These are phyloP conservation scores for Melanotaenia duboulayi DNA, from an alignment of 2,113 vertebrate species.

Conservation along the genomic window DNA sequence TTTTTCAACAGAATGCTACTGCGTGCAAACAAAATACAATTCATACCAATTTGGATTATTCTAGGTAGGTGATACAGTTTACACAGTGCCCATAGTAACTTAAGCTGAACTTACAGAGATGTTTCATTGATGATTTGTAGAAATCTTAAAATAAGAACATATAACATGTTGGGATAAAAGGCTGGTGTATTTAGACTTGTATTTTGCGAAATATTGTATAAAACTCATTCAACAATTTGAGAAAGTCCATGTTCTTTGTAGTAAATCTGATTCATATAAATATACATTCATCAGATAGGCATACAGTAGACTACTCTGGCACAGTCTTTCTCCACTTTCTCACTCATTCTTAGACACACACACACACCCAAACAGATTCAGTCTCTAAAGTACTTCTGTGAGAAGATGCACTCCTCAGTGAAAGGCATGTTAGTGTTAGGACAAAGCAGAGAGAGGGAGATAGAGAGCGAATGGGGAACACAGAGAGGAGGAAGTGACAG, in stretches of 20 bases:
- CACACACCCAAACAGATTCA: conserved; percentile 29
- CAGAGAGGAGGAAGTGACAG: conserved; percentile 62
- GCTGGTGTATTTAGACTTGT: too few species aligned
- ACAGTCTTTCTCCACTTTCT: conserved; percentile 2
- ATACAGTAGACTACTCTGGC: neutral
- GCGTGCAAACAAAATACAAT: too few species aligned
- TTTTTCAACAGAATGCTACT: too few species aligned
- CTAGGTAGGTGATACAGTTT: too few species aligned
- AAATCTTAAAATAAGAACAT: too few species aligned
- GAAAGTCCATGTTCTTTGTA: conserved; percentile 5
- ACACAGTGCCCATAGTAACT: too few species aligned
- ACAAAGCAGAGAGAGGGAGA: conserved; percentile 52
- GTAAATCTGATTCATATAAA: conserved; percentile 11
- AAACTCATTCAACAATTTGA: neutral
- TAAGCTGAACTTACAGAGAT: too few species aligned
- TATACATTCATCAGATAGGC: conserved; percentile 21
- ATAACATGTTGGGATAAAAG: too few species aligned
- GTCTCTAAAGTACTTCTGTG: conserved; percentile 52
- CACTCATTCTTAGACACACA: neutral
- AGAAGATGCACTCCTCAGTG: conserved; percentile 56
- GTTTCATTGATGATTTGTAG: too few species aligned
- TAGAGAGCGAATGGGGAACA: conserved; percentile 50
- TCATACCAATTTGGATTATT: too few species aligned
- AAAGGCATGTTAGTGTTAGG: conserved; percentile 57
- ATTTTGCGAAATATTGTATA: too few species aligned